A percentile compares a stretch with the other conserved stretches of the same genome.
These are phyloP conservation scores for Scaptomyza parva DNA, from an alignment of 2,888 invertebrate species.

Conservation along the genomic window DNA sequence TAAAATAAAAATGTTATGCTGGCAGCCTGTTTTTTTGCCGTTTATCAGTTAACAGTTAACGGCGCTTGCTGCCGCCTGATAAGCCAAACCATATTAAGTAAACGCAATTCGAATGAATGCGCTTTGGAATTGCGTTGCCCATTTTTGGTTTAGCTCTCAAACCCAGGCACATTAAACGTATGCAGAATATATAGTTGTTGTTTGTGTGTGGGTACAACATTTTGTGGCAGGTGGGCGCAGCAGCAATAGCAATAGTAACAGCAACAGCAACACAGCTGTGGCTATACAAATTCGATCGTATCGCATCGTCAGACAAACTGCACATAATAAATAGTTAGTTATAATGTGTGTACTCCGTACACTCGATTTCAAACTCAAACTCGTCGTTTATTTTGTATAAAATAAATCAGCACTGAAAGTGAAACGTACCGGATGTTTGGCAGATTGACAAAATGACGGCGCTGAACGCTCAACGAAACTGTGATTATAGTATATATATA, in stretches of 20 bases:
- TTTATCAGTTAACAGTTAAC: conserved; percentile 51
- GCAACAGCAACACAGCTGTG: conserved; percentile 54
- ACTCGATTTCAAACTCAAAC: background rate
- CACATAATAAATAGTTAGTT: conserved; percentile 75
- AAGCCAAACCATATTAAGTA: conserved; percentile 58
- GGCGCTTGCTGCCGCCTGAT: conserved; percentile 46
- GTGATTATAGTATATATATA: conserved; percentile 39
- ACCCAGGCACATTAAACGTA: conserved; percentile 32
- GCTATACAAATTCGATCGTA: conserved; percentile 33
- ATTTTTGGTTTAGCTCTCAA: conserved; percentile 46
- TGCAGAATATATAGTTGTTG: conserved; percentile 44
- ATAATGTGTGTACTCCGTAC: background rate
- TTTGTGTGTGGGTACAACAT: conserved; percentile 20
- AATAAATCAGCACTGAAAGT: conserved; percentile 77
- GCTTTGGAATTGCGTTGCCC: conserved; percentile 74
- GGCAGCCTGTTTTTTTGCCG: conserved; percentile 27
- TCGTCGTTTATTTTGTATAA: conserved; percentile 64
- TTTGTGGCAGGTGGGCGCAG: conserved; percentile 68
- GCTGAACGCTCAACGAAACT: conserved; percentile 50
- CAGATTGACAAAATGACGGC: conserved; percentile 71
- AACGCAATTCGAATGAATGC: conserved; percentile 61
- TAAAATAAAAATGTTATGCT: conserved; percentile 12
- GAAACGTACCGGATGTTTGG: conserved; percentile 79
- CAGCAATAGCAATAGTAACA: conserved; percentile 8
- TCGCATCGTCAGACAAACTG: conserved; percentile 66